A percentile compares a stretch with the other conserved stretches of the same genome.
Evolutionary conservation across 2,113 vertebrate genomes (phyloP).

Genomic region (Leptosomus discolor): DNA sequence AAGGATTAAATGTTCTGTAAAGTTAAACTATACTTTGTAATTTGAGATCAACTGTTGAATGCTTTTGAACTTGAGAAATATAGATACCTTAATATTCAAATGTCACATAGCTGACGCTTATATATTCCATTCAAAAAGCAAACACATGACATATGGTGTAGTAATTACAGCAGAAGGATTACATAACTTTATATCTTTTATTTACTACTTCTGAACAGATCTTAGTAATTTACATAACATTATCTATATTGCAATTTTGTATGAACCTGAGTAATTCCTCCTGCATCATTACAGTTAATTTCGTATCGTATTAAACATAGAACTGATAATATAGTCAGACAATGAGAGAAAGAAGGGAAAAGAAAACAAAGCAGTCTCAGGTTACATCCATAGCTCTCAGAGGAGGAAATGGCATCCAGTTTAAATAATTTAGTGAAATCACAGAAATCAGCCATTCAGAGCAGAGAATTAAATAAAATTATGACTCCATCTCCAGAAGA

Average conservation of each 20-base stretch:
- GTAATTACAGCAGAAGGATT: not conserved
- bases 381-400: slow-evolving; percentile 5
- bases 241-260: not conserved
- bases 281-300: not conserved
- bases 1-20: not conserved
- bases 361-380: not conserved
- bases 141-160: not conserved
- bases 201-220: not conserved
- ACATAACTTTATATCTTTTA: not conserved
- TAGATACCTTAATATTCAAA: not conserved
- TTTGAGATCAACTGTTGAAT: not conserved
- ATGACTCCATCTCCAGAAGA: not conserved
- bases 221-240: not conserved
- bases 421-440: slow-evolving; percentile 37
- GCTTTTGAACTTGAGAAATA: not conserved
- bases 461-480: slow-evolving; percentile 52
- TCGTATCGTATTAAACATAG: not conserved
- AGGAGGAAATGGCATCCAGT: slow-evolving; percentile 38
- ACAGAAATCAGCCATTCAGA: slow-evolving; percentile 13
- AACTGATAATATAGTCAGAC: not conserved
- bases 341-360: slow-evolving; percentile 12
- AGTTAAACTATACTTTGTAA: not conserved
- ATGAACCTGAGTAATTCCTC: slow-evolving; percentile 3
- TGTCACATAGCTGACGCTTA: not conserved
- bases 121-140: not conserved